phyloP scores from a whole-genome alignment of 1,140 invertebrate species.

The Polypedilum vanderplanki region DNA sequence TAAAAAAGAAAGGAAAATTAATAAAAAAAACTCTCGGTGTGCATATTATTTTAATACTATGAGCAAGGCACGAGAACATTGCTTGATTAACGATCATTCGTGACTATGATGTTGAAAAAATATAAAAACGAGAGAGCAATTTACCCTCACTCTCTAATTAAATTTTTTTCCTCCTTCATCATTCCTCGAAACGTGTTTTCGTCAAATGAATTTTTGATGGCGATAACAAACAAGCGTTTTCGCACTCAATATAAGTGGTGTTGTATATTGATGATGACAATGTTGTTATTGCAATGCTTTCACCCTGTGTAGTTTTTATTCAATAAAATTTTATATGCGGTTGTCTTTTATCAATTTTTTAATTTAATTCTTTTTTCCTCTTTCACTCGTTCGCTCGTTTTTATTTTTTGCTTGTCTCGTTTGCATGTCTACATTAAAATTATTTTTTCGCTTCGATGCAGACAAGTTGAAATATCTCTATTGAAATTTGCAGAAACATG shows the following conservation, averaged over 20 bases:
- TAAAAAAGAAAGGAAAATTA: too few species aligned
- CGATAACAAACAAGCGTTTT: constrained; percentile 18
- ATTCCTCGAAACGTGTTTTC: neutral
- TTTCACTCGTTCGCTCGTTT: neutral
- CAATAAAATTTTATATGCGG: too few species aligned
- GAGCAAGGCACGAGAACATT: neutral
- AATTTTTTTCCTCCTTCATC: neutral
- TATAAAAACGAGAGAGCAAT: neutral
- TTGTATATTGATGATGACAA: constrained; percentile 13
- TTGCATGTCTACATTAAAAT: too few species aligned
- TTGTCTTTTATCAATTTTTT: too few species aligned
- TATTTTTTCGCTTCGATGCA: too few species aligned
- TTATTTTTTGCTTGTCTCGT: neutral
- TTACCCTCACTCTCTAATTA: constrained; percentile 1
- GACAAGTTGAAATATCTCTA: too few species aligned
- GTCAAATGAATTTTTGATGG: constrained; percentile 18
- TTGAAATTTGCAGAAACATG: too few species aligned
- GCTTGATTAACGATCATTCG: constrained; percentile 7
- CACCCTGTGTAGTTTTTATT: neutral
- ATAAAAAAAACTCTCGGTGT: too few species aligned
- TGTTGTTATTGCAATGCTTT: neutral
- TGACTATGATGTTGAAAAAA: neutral
- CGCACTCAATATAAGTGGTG: neutral
- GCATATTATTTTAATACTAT: too few species aligned
- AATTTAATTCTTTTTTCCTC: neutral